Evolutionary conservation across 2,888 invertebrate genomes (phyloP), one percentile per base, ranked within the genome.

Genomic region (Pristionchus exspectatus): DNA sequence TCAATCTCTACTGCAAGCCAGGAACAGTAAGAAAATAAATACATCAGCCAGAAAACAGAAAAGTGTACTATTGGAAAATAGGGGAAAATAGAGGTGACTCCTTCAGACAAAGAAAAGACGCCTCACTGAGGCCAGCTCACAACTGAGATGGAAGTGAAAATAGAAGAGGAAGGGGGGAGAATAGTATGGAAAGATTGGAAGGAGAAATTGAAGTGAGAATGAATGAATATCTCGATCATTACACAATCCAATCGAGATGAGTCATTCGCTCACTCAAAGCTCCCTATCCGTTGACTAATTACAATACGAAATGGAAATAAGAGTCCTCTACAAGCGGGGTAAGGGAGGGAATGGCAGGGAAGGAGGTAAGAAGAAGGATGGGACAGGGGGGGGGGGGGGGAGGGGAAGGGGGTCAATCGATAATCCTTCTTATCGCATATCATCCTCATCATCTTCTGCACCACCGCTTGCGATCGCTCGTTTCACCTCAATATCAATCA

Each of bases 381-480:
- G 56, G 18, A 50, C 44, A 44, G 50, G 69, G 7, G 50, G 44
- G 69, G 69, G 50, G 50, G 69, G 7, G 50, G 44, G 69, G 38
- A 16, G 50, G 16, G 54, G 56, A 7, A 3, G 54, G 56, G 18
- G 27, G 59, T 86, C 86, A 30, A 56, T 87, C 50, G 87, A 59
- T 59, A 30, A 10, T 66, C 86, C 63, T 38, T 4, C 54, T 87
- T 72, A 87, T 72, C 72, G 69, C 87, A 87, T 50, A n/a, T 87
- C 87, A 18, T 87, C 87, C 54, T 87, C 87, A 54, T 87, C 87
- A 7, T 92, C 92, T 21, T 92, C 93, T 24, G 90, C 93, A 5
- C 89, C 90, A 16, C 90, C 93, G 18, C 89, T 88, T 74, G 90
- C 90, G 72, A 93, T 91, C 54, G 90, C 87, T 21, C 91, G 90